phyloP scores from a whole-genome alignment of 35 echinoderm and acorn worm species.

The Holothuria glaberrima region DNA sequence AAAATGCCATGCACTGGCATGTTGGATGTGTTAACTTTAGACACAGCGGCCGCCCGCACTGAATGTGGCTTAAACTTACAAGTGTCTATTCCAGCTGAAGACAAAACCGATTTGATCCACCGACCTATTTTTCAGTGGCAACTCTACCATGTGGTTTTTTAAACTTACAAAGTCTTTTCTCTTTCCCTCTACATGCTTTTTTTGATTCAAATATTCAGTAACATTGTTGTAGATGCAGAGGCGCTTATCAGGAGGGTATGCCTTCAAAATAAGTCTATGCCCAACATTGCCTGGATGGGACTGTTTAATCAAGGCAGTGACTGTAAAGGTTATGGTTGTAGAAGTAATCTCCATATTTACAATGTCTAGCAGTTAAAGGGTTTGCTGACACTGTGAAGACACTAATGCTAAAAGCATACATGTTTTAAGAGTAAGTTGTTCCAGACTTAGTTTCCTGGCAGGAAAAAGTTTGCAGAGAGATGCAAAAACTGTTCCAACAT shows the following conservation, averaged over 20 bases:
- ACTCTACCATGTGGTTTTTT: conserved; percentile 9
- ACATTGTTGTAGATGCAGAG: not conserved
- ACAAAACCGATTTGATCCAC: conserved; percentile 27
- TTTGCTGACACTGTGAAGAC: conserved; percentile 61
- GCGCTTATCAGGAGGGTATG: not conserved
- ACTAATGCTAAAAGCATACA: conserved; percentile 55
- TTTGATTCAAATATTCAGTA: not conserved
- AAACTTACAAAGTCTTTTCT: conserved; percentile 47
- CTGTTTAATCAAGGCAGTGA: not conserved
- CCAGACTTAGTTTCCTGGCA: conserved; percentile 29
- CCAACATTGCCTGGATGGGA: not conserved
- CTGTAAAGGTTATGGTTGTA: not conserved
- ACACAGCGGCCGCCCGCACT: conserved; percentile 8
- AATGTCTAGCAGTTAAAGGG: conserved; percentile 27
- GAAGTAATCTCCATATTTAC: not conserved
- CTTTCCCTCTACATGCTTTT: not conserved
- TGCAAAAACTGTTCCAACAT: conserved; percentile 59
- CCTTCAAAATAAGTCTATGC: not conserved
- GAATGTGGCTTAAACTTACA: conserved; percentile 29
- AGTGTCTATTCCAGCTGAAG: conserved; percentile 10
- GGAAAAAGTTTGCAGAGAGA: conserved; percentile 34
- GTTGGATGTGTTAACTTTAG: not conserved
- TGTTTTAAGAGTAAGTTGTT: conserved; percentile 64
- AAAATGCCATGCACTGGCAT: conserved; percentile 1
- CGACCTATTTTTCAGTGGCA: conserved; percentile 45